Evolutionary conservation across 2,113 vertebrate species (phyloP).

Genomic region (Panthera tigris): DNA sequence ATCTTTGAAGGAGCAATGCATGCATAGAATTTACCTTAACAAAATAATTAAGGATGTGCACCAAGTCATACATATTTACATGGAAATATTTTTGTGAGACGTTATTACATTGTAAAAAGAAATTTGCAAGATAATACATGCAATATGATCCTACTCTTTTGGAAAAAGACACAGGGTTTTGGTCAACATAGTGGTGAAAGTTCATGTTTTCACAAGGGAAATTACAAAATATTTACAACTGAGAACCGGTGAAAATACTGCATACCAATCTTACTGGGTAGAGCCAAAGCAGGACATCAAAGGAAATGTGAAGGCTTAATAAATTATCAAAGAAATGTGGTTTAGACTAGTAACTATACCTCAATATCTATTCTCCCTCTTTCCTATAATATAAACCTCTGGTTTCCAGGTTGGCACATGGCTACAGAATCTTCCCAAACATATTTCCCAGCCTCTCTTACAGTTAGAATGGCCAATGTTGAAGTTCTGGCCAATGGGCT

Average conservation of each 20-base stretch:
- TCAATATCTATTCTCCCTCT: neutral
- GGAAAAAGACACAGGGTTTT: neutral
- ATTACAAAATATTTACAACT: slow-evolving; percentile 42
- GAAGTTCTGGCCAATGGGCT: neutral
- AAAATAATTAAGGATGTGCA: slow-evolving; percentile 15
- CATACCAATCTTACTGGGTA: neutral
- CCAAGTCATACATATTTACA: neutral
- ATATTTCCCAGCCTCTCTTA: neutral
- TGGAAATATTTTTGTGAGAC: neutral
- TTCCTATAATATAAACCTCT: slow-evolving; percentile 4
- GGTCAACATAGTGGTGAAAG: neutral
- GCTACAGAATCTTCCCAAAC: neutral
- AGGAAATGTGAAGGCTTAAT: neutral
- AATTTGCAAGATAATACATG: neutral
- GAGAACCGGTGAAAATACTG: slow-evolving; percentile 18
- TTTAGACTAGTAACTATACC: neutral
- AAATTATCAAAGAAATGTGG: slow-evolving; percentile 18
- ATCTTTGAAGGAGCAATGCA: neutral
- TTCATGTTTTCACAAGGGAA: slow-evolving; percentile 46
- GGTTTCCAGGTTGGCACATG: neutral
- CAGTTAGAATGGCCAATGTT: neutral
- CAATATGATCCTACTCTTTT: neutral
- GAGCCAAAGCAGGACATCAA: slow-evolving; percentile 18
- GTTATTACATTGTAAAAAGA: neutral
- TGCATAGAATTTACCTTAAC: neutral